Evolutionary conservation across 1,140 invertebrate species (phyloP).

Genomic region (Caerostris extrusa): DNA sequence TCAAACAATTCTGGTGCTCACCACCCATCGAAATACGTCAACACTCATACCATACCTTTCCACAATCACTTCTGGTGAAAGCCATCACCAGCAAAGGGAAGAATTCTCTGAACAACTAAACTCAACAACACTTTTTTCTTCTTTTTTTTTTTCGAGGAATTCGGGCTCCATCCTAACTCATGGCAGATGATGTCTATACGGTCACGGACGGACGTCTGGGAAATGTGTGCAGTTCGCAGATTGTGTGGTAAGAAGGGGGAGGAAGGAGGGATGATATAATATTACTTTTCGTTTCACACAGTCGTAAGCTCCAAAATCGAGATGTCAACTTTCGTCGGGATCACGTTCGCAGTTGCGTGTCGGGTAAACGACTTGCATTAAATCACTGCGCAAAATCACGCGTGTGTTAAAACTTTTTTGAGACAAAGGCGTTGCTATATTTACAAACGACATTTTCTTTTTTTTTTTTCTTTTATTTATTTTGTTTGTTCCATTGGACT

Average conservation of each 20-base stretch:
- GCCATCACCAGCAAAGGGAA: not conserved
- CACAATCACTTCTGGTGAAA: constrained; percentile 7
- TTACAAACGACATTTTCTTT: constrained; percentile 43
- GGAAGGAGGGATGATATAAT: not conserved
- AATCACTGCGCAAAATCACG: constrained; percentile 45
- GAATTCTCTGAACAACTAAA: not conserved
- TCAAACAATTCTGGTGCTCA: not conserved
- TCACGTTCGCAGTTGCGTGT: constrained; percentile 65
- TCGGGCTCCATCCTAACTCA: not conserved
- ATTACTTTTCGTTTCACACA: constrained; percentile 45
- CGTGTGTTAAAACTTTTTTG: constrained; percentile 15
- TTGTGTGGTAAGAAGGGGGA: not conserved
- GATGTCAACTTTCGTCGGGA: constrained; percentile 68
- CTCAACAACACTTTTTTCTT: not conserved
- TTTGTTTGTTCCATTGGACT: constrained; percentile 4
- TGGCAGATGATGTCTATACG: constrained; percentile 9
- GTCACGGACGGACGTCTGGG: constrained; percentile 65
- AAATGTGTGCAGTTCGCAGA: constrained; percentile 9
- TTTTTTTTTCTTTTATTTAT: not conserved
- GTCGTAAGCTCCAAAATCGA: constrained; percentile 33
- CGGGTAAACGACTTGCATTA: constrained; percentile 45
- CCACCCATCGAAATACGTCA: constrained; percentile 20
- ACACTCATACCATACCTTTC: not conserved
- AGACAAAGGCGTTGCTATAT: constrained; percentile 64
- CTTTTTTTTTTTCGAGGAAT: constrained; percentile 3